Conservation (phyloP, 2,888 invertebrate species). For the Ecliptopera silaceata region DNA sequence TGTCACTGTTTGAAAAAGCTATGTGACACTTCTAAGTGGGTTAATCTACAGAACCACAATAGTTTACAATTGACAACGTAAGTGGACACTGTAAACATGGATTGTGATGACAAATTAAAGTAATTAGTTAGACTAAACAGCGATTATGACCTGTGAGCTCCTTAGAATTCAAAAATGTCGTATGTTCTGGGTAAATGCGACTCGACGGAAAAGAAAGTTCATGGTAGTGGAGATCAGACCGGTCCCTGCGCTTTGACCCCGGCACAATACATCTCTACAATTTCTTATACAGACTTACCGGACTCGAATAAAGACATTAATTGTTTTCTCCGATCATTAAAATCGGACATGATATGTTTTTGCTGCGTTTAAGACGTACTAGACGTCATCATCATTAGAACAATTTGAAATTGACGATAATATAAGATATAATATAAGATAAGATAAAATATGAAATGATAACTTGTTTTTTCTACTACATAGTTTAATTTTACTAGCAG, state of each 20-base stretch:
- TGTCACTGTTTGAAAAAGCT: conserved; percentile 3
- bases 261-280: conserved; percentile 38
- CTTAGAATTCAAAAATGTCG: conserved; percentile 34
- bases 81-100: not conserved
- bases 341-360: not conserved
- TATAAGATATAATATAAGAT: too few relatives aligned
- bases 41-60: not conserved
- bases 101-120: not conserved
- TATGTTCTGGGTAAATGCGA: conserved; percentile 36
- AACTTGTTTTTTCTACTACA: too few relatives aligned
- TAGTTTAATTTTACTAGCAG: too few relatives aligned
- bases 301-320: conserved; percentile 12
- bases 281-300: conserved; percentile 22
- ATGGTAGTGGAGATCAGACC: conserved; percentile 46
- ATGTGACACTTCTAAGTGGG: conserved; percentile 1
- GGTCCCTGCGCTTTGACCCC: conserved; percentile 73
- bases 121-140: not conserved
- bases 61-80: not conserved
- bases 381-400: too few relatives aligned
- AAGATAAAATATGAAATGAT: too few relatives aligned
- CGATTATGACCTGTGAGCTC: not conserved
- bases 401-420: too few relatives aligned
- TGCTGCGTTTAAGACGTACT: not conserved
- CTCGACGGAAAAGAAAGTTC: conserved; percentile 77
- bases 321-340: not conserved